A percentile compares a stretch with the other conserved stretches of the same genome.
Evolutionary conservation across 1,140 invertebrate genomes (phyloP).

Genomic region (Drosophila sp.): DNA sequence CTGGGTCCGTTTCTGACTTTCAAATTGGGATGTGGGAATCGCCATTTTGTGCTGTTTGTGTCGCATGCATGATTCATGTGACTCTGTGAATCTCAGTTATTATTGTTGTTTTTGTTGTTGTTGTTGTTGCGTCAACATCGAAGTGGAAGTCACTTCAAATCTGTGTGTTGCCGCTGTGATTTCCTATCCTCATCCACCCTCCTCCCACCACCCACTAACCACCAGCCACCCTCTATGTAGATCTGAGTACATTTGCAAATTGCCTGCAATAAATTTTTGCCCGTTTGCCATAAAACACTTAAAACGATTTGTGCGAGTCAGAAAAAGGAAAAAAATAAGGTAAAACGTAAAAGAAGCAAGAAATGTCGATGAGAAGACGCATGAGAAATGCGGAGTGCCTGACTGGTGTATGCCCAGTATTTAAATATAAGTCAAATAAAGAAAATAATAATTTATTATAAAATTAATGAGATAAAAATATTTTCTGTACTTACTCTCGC

Average conservation of each 20-base stretch:
- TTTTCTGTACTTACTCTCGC: no score
- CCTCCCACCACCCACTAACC: neutral
- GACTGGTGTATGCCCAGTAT: no score
- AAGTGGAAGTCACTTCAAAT: constrained; percentile 72
- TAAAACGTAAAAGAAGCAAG: no score
- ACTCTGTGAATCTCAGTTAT: constrained; percentile 19
- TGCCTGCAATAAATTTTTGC: constrained; percentile 79
- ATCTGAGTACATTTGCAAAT: constrained; percentile 70
- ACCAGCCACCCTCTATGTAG: no score
- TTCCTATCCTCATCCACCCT: constrained; percentile 28
- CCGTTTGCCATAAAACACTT: constrained; percentile 79
- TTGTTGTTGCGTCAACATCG: constrained; percentile 8
- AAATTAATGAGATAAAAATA: no score
- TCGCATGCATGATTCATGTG: constrained; percentile 79
- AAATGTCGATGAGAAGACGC: no score
- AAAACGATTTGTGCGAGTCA: constrained; percentile 69
- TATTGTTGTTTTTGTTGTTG: constrained; percentile 15
- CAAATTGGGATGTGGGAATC: neutral
- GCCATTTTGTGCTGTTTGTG: constrained; percentile 70
- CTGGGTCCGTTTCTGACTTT: neutral
- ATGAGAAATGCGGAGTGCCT: no score
- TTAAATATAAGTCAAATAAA: no score
- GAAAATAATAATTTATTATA: no score
- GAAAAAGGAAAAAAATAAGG: constrained; percentile 6
- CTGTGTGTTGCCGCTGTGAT: constrained; percentile 67